Base-by-base conservation (phyloP, 35 echinoderm and acorn worm species). In the Ophiothrix spiculata region DNA sequence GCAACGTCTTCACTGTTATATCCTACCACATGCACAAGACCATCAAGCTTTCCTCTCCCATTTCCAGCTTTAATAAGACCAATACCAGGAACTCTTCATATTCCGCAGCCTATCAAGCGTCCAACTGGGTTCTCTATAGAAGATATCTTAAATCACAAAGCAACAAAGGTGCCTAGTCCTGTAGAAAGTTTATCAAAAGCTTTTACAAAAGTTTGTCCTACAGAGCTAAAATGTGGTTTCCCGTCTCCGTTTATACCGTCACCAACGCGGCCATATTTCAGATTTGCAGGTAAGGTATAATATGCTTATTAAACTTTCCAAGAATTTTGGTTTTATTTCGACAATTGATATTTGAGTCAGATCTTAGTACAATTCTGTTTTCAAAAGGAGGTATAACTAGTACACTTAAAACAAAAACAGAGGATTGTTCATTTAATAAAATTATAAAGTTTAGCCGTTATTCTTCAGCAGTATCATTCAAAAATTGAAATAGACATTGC, bases 121-220 rank as follows among this genome's bases (percentile, higher is more conserved):
- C 3, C 10, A 25, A 69, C 60, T 25, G 60, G 60, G 1, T 69
- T 69, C 29, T 69, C 60, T 69, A 69, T 69, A 25, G 60, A 69
- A n/a, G 60, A 69, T 28, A 69, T 69, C 29, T 69, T 69, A 25
- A 69, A 69, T 25, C 60, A 69, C 23, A 69, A 69, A 25, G 60
- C 60, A 69, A 69, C 60, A n/a, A 69, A 69, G 29, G 60, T 69
- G 60, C 60, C 60, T 69, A 69, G 60, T 69, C 60, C 60, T 4
- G 23, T 69, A 25, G 60, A 69, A 25, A 69, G 60, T 69, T 69
- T 69, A 15, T 28, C 60, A 2, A 15, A 15, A 25, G 29, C 16
- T 69, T 69, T 69, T 69, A 10, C 60, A 15, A 69, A 69, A n/a
- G 60, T 69, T 15, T 69, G 10, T 69, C 60, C 60, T 15, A n/a